A percentile compares a stretch with the other conserved stretches of the same genome.
Conservation (phyloP, 2,113 vertebrate species). For the Serinus canaria region DNA sequence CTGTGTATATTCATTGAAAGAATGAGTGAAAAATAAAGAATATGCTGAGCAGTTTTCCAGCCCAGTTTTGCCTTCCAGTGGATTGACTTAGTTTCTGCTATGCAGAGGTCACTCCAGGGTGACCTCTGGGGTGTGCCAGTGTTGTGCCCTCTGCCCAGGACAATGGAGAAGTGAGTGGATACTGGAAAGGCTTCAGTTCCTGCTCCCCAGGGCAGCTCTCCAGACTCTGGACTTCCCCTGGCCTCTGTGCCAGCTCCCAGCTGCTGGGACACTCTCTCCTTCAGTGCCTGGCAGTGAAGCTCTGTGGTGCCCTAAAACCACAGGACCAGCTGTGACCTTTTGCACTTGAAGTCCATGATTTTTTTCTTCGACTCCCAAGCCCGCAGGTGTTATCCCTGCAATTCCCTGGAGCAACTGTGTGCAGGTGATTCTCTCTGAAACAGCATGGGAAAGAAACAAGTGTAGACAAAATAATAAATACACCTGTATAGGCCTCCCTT, state of each 20-base stretch:
- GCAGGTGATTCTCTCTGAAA: conserved; percentile 1
- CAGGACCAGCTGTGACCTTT: not conserved
- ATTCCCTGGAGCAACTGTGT: not conserved
- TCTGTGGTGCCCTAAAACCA: conserved; percentile 1
- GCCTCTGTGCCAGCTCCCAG: not conserved
- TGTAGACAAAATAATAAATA: conserved; percentile 57
- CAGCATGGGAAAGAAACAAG: not conserved
- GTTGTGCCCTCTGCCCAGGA: not conserved
- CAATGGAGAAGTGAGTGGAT: not conserved
- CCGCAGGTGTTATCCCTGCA: accelerated
- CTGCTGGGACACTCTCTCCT: not conserved
- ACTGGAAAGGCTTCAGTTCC: not conserved
- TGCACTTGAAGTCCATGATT: not conserved
- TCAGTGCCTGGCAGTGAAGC: accelerated
- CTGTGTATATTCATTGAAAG: not conserved
- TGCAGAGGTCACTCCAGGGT: not conserved
- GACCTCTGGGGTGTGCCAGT: not conserved
- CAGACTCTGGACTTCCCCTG: not conserved
- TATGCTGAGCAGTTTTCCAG: not conserved
- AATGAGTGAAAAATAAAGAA: not conserved
- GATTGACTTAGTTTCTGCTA: accelerated
- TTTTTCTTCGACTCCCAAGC: not conserved
- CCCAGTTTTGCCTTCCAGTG: not conserved
- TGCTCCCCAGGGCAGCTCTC: not conserved
- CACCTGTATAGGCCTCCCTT: conserved; percentile 3